Evolutionary conservation across 1,140 invertebrate genomes (phyloP).

Genomic region (Drosophila lini): DNA sequence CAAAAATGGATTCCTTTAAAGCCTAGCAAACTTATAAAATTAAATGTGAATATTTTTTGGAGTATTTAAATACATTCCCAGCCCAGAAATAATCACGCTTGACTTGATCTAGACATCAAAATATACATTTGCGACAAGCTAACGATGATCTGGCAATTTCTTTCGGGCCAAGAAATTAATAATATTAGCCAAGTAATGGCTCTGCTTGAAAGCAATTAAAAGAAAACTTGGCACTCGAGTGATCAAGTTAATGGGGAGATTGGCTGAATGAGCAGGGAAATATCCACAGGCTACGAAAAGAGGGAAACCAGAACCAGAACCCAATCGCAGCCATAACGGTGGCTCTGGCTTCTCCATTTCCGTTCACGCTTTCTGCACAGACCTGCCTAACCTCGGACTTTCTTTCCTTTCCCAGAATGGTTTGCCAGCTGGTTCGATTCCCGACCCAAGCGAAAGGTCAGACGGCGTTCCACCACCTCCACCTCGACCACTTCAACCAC

Average conservation of each 20-base stretch:
- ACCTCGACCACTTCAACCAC: slow-evolving; percentile 69
- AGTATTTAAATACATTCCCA: background rate
- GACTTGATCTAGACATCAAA: background rate
- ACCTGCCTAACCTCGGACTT: slow-evolving; percentile 1
- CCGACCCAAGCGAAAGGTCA: slow-evolving; percentile 63
- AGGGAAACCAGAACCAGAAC: slow-evolving; percentile 19
- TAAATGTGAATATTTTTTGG: background rate
- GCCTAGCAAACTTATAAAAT: background rate
- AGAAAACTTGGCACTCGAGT: background rate
- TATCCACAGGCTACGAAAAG: background rate
- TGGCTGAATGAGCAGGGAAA: slow-evolving; percentile 30
- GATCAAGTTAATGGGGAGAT: slow-evolving; percentile 32
- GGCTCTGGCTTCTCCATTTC: slow-evolving; percentile 7
- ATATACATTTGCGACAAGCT: background rate
- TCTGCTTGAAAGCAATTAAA: slow-evolving; percentile 10
- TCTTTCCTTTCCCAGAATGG: slow-evolving; percentile 63
- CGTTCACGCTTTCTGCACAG: slow-evolving; percentile 46
- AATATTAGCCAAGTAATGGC: background rate
- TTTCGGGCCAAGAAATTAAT: background rate
- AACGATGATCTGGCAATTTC: slow-evolving; percentile 3
- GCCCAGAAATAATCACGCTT: background rate
- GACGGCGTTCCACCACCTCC: slow-evolving; percentile 62
- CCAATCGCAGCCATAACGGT: slow-evolving; percentile 24
- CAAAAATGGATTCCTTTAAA: no score
- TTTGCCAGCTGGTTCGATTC: slow-evolving; percentile 78